These are phyloP conservation scores for Pholis gunnellus DNA, from an alignment of 2,113 vertebrate genomes.

Conservation along the genomic window DNA sequence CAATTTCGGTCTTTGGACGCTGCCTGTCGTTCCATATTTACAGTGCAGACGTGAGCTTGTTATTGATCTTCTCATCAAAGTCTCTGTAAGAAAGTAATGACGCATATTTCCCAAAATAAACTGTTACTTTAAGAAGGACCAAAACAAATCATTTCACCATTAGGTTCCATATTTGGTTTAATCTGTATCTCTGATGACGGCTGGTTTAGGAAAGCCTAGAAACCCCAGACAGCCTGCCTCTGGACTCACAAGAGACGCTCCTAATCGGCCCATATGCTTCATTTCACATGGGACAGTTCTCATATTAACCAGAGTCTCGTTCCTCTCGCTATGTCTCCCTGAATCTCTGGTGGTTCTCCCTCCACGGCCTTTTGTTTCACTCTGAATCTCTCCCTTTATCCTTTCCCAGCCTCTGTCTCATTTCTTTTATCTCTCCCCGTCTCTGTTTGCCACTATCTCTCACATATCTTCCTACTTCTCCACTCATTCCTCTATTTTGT, in stretches of 20 bases:
- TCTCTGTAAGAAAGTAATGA: neutral
- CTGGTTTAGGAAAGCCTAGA: slow-evolving; percentile 14
- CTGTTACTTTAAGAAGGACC: neutral
- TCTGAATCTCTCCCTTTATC: slow-evolving; percentile 12
- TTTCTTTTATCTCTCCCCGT: neutral
- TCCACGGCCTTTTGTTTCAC: slow-evolving; percentile 16
- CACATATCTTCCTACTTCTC: neutral
- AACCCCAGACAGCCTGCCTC: slow-evolving; percentile 29
- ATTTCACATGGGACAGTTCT: slow-evolving; percentile 51
- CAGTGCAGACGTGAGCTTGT: neutral
- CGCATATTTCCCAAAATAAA: neutral
- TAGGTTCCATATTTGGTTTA: slow-evolving; percentile 1
- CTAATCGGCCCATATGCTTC: slow-evolving; percentile 60
- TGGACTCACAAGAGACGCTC: slow-evolving; percentile 34
- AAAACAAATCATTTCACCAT: neutral
- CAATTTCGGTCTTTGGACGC: neutral
- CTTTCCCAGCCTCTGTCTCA: neutral
- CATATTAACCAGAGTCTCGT: slow-evolving; percentile 33
- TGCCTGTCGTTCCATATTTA: neutral
- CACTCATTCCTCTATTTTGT: neutral
- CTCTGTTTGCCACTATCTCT: slow-evolving; percentile 1
- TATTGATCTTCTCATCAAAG: neutral
- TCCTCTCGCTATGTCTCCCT: neutral
- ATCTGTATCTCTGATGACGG: slow-evolving; percentile 20
- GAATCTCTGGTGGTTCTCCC: slow-evolving; percentile 18